phyloP scores from a whole-genome alignment of 2,113 vertebrate genomes.

The Phalacrocorax aristotelis region DNA sequence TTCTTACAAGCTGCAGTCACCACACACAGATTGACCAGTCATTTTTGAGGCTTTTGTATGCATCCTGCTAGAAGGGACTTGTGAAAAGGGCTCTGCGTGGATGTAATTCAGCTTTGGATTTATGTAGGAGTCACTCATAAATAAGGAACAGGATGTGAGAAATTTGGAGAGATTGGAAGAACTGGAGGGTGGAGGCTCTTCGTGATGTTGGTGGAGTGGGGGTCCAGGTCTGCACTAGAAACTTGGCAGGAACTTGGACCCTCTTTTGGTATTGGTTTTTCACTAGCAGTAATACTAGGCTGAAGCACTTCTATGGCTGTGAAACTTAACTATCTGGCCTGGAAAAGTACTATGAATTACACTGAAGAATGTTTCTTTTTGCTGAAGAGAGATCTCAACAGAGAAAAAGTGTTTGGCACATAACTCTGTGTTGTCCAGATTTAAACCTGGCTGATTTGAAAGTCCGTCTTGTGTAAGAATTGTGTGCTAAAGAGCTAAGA shows the following conservation, averaged over 20 bases:
- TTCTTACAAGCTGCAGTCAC: neutral
- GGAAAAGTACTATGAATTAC: neutral
- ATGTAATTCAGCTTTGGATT: neutral
- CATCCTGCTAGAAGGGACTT: neutral
- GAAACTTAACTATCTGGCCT: neutral
- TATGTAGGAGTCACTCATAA: neutral
- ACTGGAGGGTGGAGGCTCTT: neutral
- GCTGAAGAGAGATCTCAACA: neutral
- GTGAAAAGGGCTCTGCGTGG: neutral
- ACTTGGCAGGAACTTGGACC: neutral
- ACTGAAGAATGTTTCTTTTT: neutral
- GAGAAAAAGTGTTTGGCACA: neutral
- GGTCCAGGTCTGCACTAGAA: neutral
- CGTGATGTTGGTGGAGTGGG: accelerated
- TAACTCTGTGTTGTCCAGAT: neutral
- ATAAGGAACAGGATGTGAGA: neutral
- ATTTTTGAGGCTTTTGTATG: neutral
- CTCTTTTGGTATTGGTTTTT: neutral
- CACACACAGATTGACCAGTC: neutral
- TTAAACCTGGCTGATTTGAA: neutral
- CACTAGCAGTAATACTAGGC: neutral
- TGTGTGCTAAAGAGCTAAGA: neutral
- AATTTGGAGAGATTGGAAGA: neutral
- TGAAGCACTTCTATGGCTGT: neutral
- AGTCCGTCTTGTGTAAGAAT: neutral